Conservation (phyloP, 2,113 vertebrate species). For the Chionomys nivalis region DNA sequence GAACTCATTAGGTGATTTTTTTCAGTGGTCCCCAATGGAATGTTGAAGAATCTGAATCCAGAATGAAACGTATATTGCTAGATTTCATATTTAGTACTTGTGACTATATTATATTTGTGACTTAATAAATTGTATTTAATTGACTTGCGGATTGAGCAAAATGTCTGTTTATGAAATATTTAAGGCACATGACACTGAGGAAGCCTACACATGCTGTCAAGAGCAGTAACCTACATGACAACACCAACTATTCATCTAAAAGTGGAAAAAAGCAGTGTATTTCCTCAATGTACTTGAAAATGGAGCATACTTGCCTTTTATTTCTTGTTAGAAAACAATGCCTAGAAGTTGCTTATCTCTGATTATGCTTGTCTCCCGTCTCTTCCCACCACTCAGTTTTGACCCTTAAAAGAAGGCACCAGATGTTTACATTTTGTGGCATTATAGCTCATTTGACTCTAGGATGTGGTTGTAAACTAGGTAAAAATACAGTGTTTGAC, state of each 20-base stretch:
- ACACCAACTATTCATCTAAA: conserved; percentile 25
- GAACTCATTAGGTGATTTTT: conserved; percentile 57
- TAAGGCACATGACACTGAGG: not conserved
- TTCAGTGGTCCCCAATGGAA: conserved; percentile 50
- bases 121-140: conserved; percentile 39
- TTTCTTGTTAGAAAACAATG: conserved; percentile 23
- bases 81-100: conserved; percentile 52
- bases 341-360: not conserved
- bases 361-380: not conserved
- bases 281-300: conserved; percentile 15
- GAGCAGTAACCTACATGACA: not conserved
- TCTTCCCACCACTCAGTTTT: not conserved
- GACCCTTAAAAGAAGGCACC: not conserved
- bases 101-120: conserved; percentile 52
- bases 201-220: not conserved
- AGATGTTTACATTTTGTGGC: not conserved
- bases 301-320: not conserved
- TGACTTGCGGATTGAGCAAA: conserved; percentile 16
- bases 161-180: conserved; percentile 44
- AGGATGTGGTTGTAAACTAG: not conserved
- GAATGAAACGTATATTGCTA: not conserved
- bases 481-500: not conserved
- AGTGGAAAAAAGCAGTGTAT: not conserved
- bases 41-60: conserved; percentile 1
- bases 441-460: conserved; percentile 28